A percentile compares a stretch with the other conserved stretches of the same genome.
Conservation (phyloP, 2,113 vertebrate species). For the Colaptes auratus region DNA sequence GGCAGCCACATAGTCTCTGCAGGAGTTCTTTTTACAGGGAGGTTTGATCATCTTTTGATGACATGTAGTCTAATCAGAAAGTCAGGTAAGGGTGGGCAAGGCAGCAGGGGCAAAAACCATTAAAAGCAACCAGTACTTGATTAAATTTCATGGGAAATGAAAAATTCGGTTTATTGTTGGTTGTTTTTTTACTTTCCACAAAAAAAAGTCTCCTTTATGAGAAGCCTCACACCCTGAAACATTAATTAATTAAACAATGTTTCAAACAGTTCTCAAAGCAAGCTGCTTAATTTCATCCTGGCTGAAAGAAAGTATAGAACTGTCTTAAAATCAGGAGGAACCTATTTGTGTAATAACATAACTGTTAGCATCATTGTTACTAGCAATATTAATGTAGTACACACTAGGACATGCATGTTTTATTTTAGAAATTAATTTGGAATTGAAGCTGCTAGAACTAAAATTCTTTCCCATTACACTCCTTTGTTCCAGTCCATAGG, state of each 20-base stretch:
- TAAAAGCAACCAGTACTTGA: slow-evolving; percentile 8
- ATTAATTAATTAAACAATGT: background rate
- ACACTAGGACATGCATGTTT: background rate
- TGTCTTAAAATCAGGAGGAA: background rate
- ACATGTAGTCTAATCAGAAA: slow-evolving; percentile 31
- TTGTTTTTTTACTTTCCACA: background rate
- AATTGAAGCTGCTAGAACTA: background rate
- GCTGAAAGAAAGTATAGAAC: background rate
- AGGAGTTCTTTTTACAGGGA: background rate
- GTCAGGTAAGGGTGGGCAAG: background rate
- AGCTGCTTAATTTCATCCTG: background rate
- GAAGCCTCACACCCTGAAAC: background rate
- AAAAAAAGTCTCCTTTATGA: background rate
- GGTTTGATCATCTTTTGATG: background rate
- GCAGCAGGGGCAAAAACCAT: slow-evolving; percentile 27
- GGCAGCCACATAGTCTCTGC: background rate
- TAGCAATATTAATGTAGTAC: background rate
- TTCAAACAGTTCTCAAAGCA: background rate
- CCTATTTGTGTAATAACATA: background rate
- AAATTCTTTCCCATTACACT: background rate
- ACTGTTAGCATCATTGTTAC: background rate
- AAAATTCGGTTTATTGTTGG: background rate
- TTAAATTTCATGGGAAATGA: slow-evolving; percentile 27
- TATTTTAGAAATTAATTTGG: background rate
- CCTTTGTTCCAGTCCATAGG: background rate